phyloP scores from a whole-genome alignment of 2,888 invertebrate species.

The Baccha elongata region DNA sequence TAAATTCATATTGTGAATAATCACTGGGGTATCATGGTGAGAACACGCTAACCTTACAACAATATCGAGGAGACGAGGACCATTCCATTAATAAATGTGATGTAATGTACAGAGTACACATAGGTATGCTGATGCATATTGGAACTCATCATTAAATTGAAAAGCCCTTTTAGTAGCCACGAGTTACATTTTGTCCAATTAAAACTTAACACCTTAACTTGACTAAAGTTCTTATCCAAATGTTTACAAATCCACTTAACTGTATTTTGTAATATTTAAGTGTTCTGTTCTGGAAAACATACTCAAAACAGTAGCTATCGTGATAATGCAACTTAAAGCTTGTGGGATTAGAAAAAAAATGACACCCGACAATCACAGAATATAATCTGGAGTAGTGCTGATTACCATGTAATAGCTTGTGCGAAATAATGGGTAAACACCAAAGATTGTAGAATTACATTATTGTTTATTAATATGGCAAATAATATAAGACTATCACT shows the following conservation, averaged over 20 bases:
- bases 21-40: background rate
- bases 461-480: conserved; percentile 32
- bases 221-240: conserved; percentile 16
- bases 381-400: conserved; percentile 55
- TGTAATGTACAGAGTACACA: too few species aligned
- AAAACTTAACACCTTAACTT: conserved; percentile 12
- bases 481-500: conserved; percentile 45
- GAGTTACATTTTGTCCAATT: conserved; percentile 12
- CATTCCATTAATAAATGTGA: conserved; percentile 31
- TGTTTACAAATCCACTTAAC: conserved; percentile 50
- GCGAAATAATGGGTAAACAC: conserved; percentile 41
- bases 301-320: too few species aligned
- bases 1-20: conserved; percentile 23
- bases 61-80: conserved; percentile 40
- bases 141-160: too few species aligned
- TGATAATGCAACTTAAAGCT: too few species aligned
- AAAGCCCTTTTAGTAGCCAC: background rate
- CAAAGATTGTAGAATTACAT: background rate
- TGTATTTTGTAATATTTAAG: conserved; percentile 44
- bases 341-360: background rate
- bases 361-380: conserved; percentile 23
- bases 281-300: conserved; percentile 6
- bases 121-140: too few species aligned
- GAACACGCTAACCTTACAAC: conserved; percentile 28
- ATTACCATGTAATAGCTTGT: conserved; percentile 14